Evolutionary conservation across 2,113 vertebrate genomes (phyloP).

Genomic region (Monarcha castaneiventris): DNA sequence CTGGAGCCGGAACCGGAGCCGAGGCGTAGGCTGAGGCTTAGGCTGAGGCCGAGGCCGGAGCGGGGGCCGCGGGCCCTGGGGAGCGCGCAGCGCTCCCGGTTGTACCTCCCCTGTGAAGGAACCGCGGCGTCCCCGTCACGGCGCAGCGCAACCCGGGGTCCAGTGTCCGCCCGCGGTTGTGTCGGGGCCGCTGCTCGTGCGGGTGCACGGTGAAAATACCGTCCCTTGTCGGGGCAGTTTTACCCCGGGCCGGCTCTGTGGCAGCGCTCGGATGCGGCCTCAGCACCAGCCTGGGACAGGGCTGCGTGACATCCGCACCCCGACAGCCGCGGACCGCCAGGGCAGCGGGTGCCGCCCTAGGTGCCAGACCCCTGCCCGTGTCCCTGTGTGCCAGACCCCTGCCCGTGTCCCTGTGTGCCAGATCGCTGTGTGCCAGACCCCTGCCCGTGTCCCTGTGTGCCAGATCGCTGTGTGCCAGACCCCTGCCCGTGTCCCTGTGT

Average conservation of each 20-base stretch:
- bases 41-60: not conserved
- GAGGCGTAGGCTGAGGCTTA: accelerated
- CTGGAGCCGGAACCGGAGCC: accelerated
- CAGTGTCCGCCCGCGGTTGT: not conserved
- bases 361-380: not conserved
- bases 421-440: not conserved
- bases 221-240: too few relatives aligned
- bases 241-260: too few relatives aligned
- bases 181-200: not conserved
- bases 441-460: too few relatives aligned
- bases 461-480: too few relatives aligned
- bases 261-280: not conserved
- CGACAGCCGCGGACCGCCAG: not conserved
- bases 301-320: not conserved
- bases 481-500: too few relatives aligned
- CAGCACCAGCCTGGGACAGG: not conserved
- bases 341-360: not conserved
- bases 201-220: accelerated
- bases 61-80: accelerated
- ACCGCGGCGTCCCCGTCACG: too few relatives aligned
- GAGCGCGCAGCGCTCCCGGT: not conserved
- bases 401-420: too few relatives aligned
- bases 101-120: not conserved
- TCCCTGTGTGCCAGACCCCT: not conserved
- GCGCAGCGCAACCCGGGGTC: not conserved